Conservation (phyloP, 2,113 vertebrate species). For the Trematocara marginatum region DNA sequence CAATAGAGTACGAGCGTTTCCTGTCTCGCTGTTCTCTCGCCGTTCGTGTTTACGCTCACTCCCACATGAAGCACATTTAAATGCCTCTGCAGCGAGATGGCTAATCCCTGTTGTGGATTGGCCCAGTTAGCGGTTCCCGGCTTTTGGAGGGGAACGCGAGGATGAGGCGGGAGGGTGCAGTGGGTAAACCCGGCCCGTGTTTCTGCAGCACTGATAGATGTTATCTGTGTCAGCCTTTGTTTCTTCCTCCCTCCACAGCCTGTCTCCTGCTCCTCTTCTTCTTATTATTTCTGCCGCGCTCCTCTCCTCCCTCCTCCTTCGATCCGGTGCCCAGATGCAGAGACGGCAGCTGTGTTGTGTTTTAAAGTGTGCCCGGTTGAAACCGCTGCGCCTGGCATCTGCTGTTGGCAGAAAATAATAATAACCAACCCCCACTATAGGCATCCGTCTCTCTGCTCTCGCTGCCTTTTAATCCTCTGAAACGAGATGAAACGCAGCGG, state of each 20-base stretch:
- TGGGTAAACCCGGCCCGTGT: conserved; percentile 46
- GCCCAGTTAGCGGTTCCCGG: conserved; percentile 64
- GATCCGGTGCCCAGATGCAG: conserved; percentile 53
- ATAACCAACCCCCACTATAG: conserved; percentile 48
- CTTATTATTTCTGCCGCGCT: background rate
- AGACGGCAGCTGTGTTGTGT: conserved; percentile 55
- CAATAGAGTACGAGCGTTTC: background rate
- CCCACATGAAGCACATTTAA: conserved; percentile 54
- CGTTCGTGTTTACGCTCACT: conserved; percentile 61
- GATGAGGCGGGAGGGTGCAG: conserved; percentile 29
- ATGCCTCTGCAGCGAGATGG: conserved; percentile 55
- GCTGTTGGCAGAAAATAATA: conserved; percentile 38
- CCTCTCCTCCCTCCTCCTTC: conserved; percentile 24
- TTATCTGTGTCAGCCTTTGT: conserved; percentile 70
- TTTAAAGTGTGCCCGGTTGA: conserved; percentile 54
- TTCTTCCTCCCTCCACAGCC: conserved; percentile 31
- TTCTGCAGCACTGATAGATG: conserved; percentile 56
- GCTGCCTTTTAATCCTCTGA: conserved; percentile 36
- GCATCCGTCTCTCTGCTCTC: conserved; percentile 22
- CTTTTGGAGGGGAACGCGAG: conserved; percentile 50
- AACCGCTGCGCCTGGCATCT: conserved; percentile 49
- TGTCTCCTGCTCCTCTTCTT: background rate
- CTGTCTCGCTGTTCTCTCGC: background rate
- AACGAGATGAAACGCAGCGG: conserved; percentile 53
- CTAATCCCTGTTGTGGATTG: conserved; percentile 71